These are phyloP conservation scores for Caenorhabditis macrosperma DNA, from an alignment of 2,888 invertebrate genomes.

Conservation along the genomic window DNA sequence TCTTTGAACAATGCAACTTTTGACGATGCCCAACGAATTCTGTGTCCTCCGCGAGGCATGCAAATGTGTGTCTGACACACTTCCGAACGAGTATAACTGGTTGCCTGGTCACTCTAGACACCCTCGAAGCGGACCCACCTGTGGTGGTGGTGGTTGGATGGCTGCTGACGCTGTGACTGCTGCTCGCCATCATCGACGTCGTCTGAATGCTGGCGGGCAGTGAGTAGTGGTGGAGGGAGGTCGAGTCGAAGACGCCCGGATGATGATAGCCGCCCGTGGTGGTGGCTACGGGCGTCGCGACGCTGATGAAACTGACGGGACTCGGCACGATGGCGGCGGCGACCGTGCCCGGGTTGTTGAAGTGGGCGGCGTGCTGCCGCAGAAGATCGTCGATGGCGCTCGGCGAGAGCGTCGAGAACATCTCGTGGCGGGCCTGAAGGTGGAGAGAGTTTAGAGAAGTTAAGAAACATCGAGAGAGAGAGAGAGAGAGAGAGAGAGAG, in stretches of 20 bases:
- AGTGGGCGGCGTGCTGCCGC: conserved; percentile 56
- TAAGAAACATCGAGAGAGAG: not conserved
- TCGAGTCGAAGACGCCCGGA: conserved; percentile 12
- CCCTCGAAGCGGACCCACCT: not conserved
- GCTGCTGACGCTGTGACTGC: not conserved
- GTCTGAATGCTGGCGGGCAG: conserved; percentile 16
- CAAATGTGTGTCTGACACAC: not conserved
- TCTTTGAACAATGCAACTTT: too few species aligned
- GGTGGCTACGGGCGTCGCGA: not conserved
- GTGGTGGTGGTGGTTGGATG: conserved; percentile 4
- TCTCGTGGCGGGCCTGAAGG: conserved; percentile 2
- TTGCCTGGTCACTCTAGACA: not conserved
- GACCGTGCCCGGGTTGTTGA: conserved; percentile 22
- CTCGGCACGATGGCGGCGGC: conserved; percentile 25
- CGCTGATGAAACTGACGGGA: conserved; percentile 28
- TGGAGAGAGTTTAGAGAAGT: conserved; percentile 39
- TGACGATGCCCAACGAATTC: not conserved
- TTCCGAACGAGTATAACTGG: not conserved
- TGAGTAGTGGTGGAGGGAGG: conserved; percentile 4
- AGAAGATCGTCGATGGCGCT: conserved; percentile 60
- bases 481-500: not conserved
- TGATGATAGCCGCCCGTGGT: too few species aligned
- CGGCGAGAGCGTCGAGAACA: conserved; percentile 58
- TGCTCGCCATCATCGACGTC: not conserved
- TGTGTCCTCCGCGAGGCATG: not conserved